Evolutionary conservation across 2,113 vertebrate genomes (phyloP).

Genomic region (Cinclus mexicanus): DNA sequence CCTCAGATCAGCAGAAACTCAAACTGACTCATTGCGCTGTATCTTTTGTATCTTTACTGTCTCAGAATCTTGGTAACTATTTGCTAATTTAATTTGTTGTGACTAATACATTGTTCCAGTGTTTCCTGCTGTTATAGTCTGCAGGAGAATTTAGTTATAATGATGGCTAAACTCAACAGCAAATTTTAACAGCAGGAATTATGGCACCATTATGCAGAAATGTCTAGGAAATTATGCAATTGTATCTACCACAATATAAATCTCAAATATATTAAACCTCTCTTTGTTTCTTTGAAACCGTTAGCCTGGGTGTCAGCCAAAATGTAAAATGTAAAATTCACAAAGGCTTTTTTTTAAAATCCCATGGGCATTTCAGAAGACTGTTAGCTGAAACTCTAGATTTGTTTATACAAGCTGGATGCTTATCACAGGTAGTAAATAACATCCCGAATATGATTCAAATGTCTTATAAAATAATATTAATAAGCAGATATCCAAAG

Average conservation of each 20-base stretch:
- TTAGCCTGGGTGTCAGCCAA: slow-evolving; percentile 26
- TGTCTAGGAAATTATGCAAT: slow-evolving; percentile 48
- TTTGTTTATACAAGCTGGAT: not conserved
- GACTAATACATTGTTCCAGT: slow-evolving; percentile 55
- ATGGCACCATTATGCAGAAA: slow-evolving; percentile 49
- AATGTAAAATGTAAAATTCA: slow-evolving; percentile 31
- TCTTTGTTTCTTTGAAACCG: slow-evolving; percentile 30
- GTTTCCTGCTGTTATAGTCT: slow-evolving; percentile 41
- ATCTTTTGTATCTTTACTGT: not conserved
- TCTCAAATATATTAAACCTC: slow-evolving; percentile 44
- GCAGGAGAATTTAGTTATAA: slow-evolving; percentile 54
- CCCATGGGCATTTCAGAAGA: not conserved
- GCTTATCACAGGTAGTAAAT: not conserved
- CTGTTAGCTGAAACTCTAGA: not conserved
- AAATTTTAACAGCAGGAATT: slow-evolving; percentile 68
- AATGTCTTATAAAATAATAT: not conserved
- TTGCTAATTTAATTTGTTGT: slow-evolving; percentile 62
- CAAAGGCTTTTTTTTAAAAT: not conserved
- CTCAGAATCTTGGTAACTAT: slow-evolving; percentile 21
- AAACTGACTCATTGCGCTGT: not conserved
- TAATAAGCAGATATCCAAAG: not conserved
- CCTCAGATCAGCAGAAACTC: not conserved
- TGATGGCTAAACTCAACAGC: slow-evolving; percentile 44
- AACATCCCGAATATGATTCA: not conserved
- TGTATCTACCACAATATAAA: slow-evolving; percentile 51